phyloP scores from a whole-genome alignment of 2,113 vertebrate genomes.

The Glaucidium brasilianum region DNA sequence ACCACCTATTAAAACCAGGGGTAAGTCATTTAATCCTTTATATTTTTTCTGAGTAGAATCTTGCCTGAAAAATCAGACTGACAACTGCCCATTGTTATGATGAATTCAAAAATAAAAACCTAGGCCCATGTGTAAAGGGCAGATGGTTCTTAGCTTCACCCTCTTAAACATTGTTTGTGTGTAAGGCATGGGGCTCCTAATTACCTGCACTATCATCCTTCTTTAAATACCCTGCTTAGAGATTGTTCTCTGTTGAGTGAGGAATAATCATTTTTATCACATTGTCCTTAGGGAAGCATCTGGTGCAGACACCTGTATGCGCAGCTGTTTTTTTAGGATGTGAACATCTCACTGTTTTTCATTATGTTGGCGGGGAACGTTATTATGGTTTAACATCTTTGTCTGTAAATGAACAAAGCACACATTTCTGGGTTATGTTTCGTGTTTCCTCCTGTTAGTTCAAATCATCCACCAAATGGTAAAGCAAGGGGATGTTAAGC shows the following conservation, averaged over 20 bases:
- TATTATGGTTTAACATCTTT: conserved; percentile 31
- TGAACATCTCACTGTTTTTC: conserved; percentile 43
- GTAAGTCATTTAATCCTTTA: background rate
- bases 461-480: background rate
- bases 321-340: conserved; percentile 51
- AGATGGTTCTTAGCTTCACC: conserved; percentile 20
- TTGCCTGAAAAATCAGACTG: background rate
- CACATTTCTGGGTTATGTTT: background rate
- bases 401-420: conserved; percentile 20
- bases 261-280: conserved; percentile 61
- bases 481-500: background rate
- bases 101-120: background rate
- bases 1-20: background rate
- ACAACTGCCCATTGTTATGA: background rate
- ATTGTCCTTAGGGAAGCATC: conserved; percentile 53
- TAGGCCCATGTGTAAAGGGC: background rate
- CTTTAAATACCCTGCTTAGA: conserved; percentile 35
- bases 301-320: conserved; percentile 60
- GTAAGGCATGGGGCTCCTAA: conserved; percentile 9
- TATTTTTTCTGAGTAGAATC: background rate
- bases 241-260: conserved; percentile 39
- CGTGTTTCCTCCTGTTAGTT: background rate
- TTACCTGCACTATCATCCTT: conserved; percentile 6
- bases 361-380: conserved; percentile 10
- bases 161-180: conserved; percentile 11